These are phyloP conservation scores for Geotrypetes seraphini DNA, from an alignment of 2,797 vertebrate species.

Conservation along the genomic window DNA sequence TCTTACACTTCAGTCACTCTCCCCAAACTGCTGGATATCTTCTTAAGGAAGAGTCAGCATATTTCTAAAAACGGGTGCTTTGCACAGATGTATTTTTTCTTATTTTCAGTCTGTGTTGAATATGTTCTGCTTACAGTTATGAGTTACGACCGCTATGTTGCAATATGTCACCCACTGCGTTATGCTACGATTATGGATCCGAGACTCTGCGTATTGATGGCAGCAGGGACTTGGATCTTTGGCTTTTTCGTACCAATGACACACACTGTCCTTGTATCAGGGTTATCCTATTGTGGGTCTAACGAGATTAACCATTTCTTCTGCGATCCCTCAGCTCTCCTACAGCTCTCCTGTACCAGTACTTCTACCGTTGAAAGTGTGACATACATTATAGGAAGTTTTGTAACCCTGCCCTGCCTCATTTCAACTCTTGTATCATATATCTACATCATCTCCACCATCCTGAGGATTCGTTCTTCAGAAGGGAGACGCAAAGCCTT, in stretches of 20 bases:
- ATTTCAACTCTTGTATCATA: conserved; percentile 10
- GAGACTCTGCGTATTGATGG: neutral
- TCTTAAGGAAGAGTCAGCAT: neutral
- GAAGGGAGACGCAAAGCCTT: conserved; percentile 10
- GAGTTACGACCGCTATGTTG: conserved; percentile 4
- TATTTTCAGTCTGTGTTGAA: conserved; percentile 1
- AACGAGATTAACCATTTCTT: conserved; percentile 4
- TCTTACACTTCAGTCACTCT: neutral
- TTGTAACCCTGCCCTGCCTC: conserved; percentile 6
- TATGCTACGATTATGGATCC: neutral
- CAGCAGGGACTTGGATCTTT: neutral
- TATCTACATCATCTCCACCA: neutral
- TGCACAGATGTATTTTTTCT: conserved; percentile 2
- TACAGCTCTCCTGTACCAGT: conserved; percentile 1
- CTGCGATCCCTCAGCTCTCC: conserved; percentile 8
- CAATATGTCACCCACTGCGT: conserved; percentile 7
- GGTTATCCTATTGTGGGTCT: conserved; percentile 1
- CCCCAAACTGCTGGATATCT: conserved; percentile 1
- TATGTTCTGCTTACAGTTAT: conserved; percentile 1
- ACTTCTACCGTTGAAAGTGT: conserved; percentile 8
- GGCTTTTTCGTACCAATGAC: conserved; percentile 1
- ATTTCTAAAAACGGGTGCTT: conserved; percentile 6
- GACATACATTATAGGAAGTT: neutral
- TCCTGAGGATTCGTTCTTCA: neutral
- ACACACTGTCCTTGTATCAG: neutral